Evolutionary conservation across 2,888 invertebrate species (phyloP).

Genomic region (Thereva nobilitata): DNA sequence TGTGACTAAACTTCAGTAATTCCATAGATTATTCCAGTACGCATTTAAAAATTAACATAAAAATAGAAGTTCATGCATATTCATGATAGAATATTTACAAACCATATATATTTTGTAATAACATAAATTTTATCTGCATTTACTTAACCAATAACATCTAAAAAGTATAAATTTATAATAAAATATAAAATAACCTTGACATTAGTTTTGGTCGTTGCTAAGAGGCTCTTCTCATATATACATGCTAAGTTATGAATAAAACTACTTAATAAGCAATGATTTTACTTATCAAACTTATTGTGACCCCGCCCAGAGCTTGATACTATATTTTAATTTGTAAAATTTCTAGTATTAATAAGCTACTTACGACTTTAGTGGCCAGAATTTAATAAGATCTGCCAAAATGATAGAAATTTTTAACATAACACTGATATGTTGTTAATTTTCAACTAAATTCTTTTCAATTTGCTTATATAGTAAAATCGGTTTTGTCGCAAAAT

Average conservation of each 20-base stretch:
- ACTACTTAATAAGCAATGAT: not conserved
- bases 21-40: too few species aligned
- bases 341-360: not conserved
- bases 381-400: conserved; percentile 35
- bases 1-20: too few species aligned
- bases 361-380: conserved; percentile 36
- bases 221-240: too few species aligned
- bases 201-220: too few species aligned
- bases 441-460: not conserved
- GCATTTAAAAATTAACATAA: too few species aligned
- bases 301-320: not conserved
- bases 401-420: conserved; percentile 22
- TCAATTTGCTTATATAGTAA: not conserved
- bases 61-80: too few species aligned
- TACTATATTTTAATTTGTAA: not conserved
- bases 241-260: not conserved
- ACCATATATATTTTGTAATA: too few species aligned
- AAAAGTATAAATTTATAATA: too few species aligned
- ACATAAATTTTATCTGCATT: too few species aligned
- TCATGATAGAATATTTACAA: too few species aligned
- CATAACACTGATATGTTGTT: conserved; percentile 20
- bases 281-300: not conserved
- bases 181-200: too few species aligned
- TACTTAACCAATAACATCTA: too few species aligned
- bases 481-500: not conserved